Base-by-base conservation (phyloP, 2,888 invertebrate species). In the Halocaridina rubra region DNA sequence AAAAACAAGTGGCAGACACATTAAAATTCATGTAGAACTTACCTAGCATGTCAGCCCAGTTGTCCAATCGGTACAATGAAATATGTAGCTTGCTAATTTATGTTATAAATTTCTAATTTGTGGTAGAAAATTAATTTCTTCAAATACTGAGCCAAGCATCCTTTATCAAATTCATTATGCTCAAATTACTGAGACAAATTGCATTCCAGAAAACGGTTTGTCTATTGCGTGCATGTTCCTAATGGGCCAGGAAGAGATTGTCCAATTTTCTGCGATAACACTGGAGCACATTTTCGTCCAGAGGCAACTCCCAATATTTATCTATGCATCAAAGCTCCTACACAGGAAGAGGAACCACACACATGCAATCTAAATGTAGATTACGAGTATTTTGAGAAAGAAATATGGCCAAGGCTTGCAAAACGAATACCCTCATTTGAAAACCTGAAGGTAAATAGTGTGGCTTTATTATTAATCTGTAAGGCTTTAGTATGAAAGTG, bases 241-340 rank as follows among this genome's bases (percentile, higher is more conserved):
- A 93, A 94, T 82, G 95, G 94, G 5, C 95, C 96, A 4, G 94
- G 95, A 1, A 91, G 98, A 46, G 94, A 95, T 89, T 94, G 95
- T 78, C 99, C 99, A 0, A 91, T 96, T 89, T 92, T 96, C 3
- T 93, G 96, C 84, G 99, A 99, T 91, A 93, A 95, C 22, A 93
- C 93, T 85, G 96, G 96, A 32, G 91, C 94, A 8, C 96, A 96
- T 91, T 93, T 96, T 85, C 92, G 94, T 89, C 93, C 96, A 89
- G 96, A 98, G 90, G 91, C 97, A 30, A 94, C 94, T 59, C 95
- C 95, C 77, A 95, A 95, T 78, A 93, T 94, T 89, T 96, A 95
- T 90, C 92, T 98, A 64, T 94, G 95, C 90, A 96, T 98, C 0
- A 93, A 93, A 90, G 93, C 95, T 10, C 88, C 76, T 2, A 2